These are phyloP conservation scores for Lota lota DNA, from an alignment of 2,113 vertebrate species.

Conservation along the genomic window DNA sequence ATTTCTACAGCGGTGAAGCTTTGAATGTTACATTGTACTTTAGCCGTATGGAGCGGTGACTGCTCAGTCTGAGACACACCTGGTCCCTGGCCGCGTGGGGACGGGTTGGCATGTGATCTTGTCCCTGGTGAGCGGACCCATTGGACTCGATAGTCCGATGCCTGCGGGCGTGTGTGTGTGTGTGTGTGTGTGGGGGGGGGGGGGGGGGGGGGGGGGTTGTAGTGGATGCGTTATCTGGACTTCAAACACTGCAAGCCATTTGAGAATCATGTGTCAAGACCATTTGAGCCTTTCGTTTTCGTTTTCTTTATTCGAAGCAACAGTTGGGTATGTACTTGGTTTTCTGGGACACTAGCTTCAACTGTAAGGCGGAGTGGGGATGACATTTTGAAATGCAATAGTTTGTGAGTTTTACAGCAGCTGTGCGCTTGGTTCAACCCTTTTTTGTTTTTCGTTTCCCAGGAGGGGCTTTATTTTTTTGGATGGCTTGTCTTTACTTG, in stretches of 20 bases:
- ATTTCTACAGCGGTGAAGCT: conserved; percentile 17
- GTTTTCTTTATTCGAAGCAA: not conserved
- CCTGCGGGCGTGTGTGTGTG: conserved; percentile 14
- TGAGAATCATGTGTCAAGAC: conserved; percentile 58
- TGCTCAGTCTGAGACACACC: conserved; percentile 9
- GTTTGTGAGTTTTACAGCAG: no score
- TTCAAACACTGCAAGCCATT: conserved; percentile 35
- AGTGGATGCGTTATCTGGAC: conserved; percentile 22
- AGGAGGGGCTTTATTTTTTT: no score
- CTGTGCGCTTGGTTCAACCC: no score
- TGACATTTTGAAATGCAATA: no score
- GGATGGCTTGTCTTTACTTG: no score
- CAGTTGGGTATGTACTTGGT: no score
- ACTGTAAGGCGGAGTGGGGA: no score
- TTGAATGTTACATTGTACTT: conserved; percentile 30
- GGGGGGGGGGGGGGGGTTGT: conserved; percentile 39
- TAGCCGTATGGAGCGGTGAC: conserved; percentile 21
- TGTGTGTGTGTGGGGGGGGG: conserved; percentile 27
- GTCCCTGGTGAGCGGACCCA: not conserved
- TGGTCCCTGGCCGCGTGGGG: conserved; percentile 30
- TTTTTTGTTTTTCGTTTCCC: no score
- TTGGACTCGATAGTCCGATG: not conserved
- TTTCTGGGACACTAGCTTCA: no score
- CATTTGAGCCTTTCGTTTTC: conserved; percentile 59
- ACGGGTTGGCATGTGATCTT: not conserved